Percentiles rank a stretch among this genome's conserved stretches.
Evolutionary conservation across 2,113 vertebrate genomes (phyloP).

Genomic region (Barnardius zonarius): DNA sequence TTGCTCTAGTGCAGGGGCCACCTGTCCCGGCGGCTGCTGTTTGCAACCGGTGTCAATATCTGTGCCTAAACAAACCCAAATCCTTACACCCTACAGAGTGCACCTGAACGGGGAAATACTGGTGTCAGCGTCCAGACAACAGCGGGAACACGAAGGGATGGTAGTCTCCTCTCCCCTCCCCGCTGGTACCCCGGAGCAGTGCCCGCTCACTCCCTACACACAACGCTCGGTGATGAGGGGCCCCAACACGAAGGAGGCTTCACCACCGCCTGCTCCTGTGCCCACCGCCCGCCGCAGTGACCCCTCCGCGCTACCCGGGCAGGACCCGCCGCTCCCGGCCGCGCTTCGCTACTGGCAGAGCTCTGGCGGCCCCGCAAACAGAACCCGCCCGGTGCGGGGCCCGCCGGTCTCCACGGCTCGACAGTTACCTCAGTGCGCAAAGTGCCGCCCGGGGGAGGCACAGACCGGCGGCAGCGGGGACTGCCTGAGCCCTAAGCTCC

Average conservation of each 20-base stretch:
- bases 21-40: neutral
- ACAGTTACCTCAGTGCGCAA: neutral
- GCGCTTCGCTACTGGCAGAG: neutral
- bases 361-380: neutral
- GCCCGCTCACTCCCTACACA: neutral
- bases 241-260: neutral
- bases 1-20: accelerated
- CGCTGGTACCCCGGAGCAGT: accelerated
- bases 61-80: neutral
- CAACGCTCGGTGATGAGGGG: accelerated
- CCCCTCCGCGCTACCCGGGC: too few relatives aligned
- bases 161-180: neutral
- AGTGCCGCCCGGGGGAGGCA: neutral
- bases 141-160: neutral
- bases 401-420: neutral
- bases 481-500: neutral
- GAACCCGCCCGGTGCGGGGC: neutral
- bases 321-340: neutral
- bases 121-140: accelerated
- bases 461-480: neutral
- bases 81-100: accelerated
- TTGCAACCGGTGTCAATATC: accelerated
- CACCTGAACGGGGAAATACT: accelerated
- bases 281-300: constrained; percentile 4
- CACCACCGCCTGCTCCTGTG: too few relatives aligned